Percentiles rank a stretch among this genome's conserved stretches.
phyloP scores from a whole-genome alignment of 2,888 invertebrate species.

The Ochlodes sylvanus region DNA sequence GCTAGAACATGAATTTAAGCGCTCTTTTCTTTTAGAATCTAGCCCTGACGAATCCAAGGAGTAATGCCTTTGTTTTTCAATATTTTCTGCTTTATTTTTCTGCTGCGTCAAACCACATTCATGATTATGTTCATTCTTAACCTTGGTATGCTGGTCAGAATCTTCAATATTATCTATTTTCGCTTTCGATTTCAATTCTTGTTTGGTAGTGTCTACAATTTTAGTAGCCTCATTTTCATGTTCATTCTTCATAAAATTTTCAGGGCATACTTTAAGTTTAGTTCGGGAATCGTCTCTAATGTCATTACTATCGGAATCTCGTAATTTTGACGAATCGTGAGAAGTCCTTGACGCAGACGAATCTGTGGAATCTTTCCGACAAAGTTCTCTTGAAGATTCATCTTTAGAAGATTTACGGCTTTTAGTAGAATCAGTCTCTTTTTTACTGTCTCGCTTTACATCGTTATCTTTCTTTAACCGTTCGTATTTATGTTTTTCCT shows the following conservation, averaged over 20 bases:
- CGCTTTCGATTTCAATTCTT: constrained; percentile 54
- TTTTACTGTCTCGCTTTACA: constrained; percentile 74
- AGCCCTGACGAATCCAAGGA: constrained; percentile 76
- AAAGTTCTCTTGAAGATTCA: constrained; percentile 70
- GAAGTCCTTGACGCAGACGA: constrained; percentile 77
- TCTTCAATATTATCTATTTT: constrained; percentile 78
- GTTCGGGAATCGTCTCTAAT: constrained; percentile 68
- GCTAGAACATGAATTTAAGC: constrained; percentile 85
- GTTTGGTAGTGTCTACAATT: constrained; percentile 49
- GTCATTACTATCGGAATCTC: constrained; percentile 68
- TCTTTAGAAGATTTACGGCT: constrained; percentile 75
- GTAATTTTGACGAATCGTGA: constrained; percentile 72
- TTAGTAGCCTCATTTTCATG: constrained; percentile 73
- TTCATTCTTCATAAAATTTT: constrained; percentile 78
- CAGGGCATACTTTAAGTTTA: constrained; percentile 70
- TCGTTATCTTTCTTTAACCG: constrained; percentile 72
- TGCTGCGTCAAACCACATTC: constrained; percentile 44
- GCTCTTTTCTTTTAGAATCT: constrained; percentile 85
- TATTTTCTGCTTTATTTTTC: constrained; percentile 64
- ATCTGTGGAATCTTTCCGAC: constrained; percentile 81
- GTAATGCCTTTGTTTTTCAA: constrained; percentile 79
- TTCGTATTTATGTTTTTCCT: constrained; percentile 80
- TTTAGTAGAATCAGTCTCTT: constrained; percentile 68
- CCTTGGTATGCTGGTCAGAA: constrained; percentile 52
- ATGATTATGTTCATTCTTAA: constrained; percentile 55